Evolutionary conservation across 2,797 vertebrate species (phyloP).

Genomic region (Sebastes vulpes): DNA sequence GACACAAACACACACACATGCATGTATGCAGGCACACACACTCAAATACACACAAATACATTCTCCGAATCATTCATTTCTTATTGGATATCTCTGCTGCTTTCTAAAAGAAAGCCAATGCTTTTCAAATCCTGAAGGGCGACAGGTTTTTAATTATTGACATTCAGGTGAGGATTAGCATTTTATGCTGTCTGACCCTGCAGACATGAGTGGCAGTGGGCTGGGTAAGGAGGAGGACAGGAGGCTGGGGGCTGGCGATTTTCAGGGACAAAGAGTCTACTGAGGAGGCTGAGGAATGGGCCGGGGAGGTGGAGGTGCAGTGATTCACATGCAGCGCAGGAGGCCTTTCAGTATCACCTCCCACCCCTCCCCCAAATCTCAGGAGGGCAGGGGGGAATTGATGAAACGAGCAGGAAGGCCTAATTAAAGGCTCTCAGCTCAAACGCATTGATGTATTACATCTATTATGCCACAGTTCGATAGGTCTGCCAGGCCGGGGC

Average conservation of each 20-base stretch:
- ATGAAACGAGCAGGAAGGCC: slow-evolving; percentile 97
- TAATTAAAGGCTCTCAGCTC: slow-evolving; percentile 99
- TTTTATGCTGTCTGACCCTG: slow-evolving; percentile 64
- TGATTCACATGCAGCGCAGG: slow-evolving; percentile 92
- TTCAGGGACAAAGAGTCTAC: slow-evolving; percentile 66
- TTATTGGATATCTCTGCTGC: slow-evolving; percentile 30
- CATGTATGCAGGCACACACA: not conserved
- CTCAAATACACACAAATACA: not conserved
- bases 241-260: slow-evolving; percentile 63
- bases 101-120: slow-evolving; percentile 37
- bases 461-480: slow-evolving; percentile 97
- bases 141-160: slow-evolving; percentile 75
- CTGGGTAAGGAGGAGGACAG: slow-evolving; percentile 63
- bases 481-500: slow-evolving; percentile 92
- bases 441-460: slow-evolving; percentile 99
- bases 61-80: slow-evolving; percentile 21
- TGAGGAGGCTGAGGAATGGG: slow-evolving; percentile 50
- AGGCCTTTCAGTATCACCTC: slow-evolving; percentile 83
- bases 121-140: slow-evolving; percentile 49
- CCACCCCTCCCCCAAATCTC: slow-evolving; percentile 86
- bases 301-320: slow-evolving; percentile 58
- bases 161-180: slow-evolving; percentile 69
- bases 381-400: slow-evolving; percentile 87
- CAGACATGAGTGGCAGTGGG: slow-evolving; percentile 63
- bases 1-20: slow-evolving; percentile 21